phyloP scores from a whole-genome alignment of 2,888 invertebrate species.

The Mystacides longicornis region DNA sequence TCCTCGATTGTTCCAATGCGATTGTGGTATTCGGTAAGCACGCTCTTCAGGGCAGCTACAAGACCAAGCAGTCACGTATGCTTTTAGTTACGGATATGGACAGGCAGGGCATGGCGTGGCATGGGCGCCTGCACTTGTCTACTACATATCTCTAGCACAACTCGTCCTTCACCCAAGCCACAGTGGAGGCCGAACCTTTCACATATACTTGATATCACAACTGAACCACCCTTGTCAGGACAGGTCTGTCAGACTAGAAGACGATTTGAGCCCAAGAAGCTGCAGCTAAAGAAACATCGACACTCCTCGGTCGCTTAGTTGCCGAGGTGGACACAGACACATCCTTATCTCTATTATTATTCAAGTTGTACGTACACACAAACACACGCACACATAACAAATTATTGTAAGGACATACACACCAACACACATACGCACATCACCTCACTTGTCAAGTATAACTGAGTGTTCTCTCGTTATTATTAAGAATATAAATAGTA shows the following conservation, averaged over 20 bases:
- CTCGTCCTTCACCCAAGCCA: too few relatives aligned
- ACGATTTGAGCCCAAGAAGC: constrained; percentile 1
- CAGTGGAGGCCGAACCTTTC: too few relatives aligned
- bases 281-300: constrained; percentile 8
- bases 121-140: constrained; percentile 6
- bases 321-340: constrained; percentile 4
- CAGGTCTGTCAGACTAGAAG: background rate
- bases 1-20: constrained; percentile 77
- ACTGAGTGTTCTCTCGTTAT: too few relatives aligned
- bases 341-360: background rate
- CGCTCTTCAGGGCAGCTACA: constrained; percentile 60
- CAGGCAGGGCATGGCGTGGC: too few relatives aligned
- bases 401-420: background rate
- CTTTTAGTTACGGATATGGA: constrained; percentile 25
- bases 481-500: background rate
- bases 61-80: constrained; percentile 39
- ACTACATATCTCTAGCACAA: too few relatives aligned
- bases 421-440: background rate
- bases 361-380: background rate
- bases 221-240: too few relatives aligned
- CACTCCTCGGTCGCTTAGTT: constrained; percentile 9
- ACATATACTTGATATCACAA: too few relatives aligned
- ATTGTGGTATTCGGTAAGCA: constrained; percentile 72
- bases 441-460: background rate
- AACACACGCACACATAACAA: constrained; percentile 11